Conservation (phyloP, 2,113 vertebrate genomes). For the Oreotrochilus melanogaster region DNA sequence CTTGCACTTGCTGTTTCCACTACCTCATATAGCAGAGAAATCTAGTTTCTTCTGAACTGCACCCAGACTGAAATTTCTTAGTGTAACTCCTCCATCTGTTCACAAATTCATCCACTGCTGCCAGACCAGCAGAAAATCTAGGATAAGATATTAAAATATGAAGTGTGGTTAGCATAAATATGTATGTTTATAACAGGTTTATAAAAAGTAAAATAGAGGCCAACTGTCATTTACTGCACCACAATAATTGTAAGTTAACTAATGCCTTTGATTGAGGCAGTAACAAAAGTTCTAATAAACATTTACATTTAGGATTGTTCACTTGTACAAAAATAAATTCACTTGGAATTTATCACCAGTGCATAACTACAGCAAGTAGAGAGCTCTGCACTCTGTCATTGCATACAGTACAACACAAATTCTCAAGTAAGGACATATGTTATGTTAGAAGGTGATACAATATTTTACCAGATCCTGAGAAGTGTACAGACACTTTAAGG, state of each 20-base stretch:
- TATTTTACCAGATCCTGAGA: neutral
- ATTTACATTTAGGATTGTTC: slow-evolving; percentile 58
- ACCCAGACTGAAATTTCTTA: neutral
- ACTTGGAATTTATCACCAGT: slow-evolving; percentile 31
- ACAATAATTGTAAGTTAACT: slow-evolving; percentile 34
- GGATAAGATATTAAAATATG: slow-evolving; percentile 30
- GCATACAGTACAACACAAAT: neutral
- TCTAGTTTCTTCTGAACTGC: neutral
- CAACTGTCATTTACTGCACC: neutral
- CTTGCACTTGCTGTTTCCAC: neutral
- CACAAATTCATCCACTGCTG: neutral
- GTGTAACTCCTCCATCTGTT: neutral
- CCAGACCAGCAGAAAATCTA: neutral
- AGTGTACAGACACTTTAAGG: neutral
- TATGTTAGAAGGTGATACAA: neutral
- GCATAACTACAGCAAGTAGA: slow-evolving; percentile 39
- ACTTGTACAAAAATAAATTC: slow-evolving; percentile 59
- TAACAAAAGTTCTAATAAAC: slow-evolving; percentile 62
- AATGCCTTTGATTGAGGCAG: slow-evolving; percentile 12
- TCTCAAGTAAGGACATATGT: slow-evolving; percentile 31
- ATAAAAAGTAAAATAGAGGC: slow-evolving; percentile 12
- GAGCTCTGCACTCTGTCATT: slow-evolving; percentile 55
- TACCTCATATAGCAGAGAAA: neutral
- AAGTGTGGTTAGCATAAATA: neutral
- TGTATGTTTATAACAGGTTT: neutral